Conservation (phyloP, 1,140 invertebrate genomes). For the Onthophagus taurus region DNA sequence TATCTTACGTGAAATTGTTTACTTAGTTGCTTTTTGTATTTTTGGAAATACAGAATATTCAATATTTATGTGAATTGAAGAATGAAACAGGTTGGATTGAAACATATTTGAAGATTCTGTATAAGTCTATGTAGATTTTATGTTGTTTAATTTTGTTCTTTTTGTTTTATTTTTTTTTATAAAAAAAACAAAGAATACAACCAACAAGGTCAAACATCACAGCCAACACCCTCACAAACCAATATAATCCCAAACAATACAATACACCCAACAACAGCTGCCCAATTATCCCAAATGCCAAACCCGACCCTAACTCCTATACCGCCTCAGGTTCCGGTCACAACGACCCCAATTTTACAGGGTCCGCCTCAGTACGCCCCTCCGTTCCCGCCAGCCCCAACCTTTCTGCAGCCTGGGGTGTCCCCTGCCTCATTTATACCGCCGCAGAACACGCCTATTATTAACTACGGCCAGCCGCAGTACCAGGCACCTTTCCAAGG, state of each 20-base stretch:
- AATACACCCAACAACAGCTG: slow-evolving; percentile 18
- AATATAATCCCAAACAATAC: slow-evolving; percentile 20
- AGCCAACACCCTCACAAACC: slow-evolving; percentile 9
- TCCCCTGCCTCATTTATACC: slow-evolving; percentile 22
- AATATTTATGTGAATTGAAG: too few species aligned
- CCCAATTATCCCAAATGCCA: slow-evolving; percentile 21
- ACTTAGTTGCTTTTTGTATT: too few species aligned
- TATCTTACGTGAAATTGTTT: too few species aligned
- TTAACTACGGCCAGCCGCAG: slow-evolving; percentile 31
- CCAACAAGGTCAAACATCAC: slow-evolving; percentile 21
- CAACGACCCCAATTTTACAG: slow-evolving; percentile 22
- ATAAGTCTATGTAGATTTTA: neutral
- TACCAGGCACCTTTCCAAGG: slow-evolving; percentile 25
- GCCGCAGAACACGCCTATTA: slow-evolving; percentile 26
- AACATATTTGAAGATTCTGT: too few species aligned
- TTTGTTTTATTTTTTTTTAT: slow-evolving; percentile 14
- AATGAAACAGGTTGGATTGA: too few species aligned
- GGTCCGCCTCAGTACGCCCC: slow-evolving; percentile 21
- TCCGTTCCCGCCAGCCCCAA: slow-evolving; percentile 23
- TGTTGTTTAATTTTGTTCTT: neutral
- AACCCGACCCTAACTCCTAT: slow-evolving; percentile 19
- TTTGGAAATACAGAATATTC: too few species aligned
- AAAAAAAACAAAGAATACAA: too few species aligned
- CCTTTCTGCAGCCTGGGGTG: slow-evolving; percentile 23
- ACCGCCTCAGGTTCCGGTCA: slow-evolving; percentile 22